A percentile compares a stretch with the other conserved stretches of the same genome.
Evolutionary conservation across 2,113 vertebrate species (phyloP).

Genomic region (Alces alces): DNA sequence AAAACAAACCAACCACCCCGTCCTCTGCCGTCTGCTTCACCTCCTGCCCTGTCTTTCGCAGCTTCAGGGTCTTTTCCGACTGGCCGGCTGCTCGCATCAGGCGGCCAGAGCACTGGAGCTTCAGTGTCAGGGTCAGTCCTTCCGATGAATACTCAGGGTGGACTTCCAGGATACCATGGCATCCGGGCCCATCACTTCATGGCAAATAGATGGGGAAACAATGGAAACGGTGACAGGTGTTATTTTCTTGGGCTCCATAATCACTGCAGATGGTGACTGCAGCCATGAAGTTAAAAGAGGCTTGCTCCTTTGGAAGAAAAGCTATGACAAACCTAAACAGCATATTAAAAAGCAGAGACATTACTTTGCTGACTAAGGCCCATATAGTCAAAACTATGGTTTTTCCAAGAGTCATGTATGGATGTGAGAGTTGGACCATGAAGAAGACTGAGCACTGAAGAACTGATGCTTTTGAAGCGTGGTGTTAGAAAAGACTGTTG

Average conservation of each 20-base stretch:
- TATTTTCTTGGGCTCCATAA: background rate
- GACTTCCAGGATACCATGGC: background rate
- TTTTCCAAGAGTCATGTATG: no score
- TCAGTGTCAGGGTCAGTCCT: background rate
- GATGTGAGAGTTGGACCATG: no score
- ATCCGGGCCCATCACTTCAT: background rate
- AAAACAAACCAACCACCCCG: background rate
- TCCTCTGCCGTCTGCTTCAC: background rate
- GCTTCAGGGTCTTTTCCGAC: background rate
- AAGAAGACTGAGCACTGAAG: no score
- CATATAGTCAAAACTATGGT: no score
- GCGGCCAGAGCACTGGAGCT: background rate
- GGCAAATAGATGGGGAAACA: background rate
- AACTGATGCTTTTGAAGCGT: no score
- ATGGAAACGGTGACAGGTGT: background rate
- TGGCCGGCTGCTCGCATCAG: fast-evolving
- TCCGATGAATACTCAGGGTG: background rate
- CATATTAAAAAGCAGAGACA: no score
- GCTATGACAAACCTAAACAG: no score
- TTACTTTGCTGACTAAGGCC: no score
- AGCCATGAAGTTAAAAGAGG: no score
- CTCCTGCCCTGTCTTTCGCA: background rate
- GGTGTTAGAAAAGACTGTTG: no score
- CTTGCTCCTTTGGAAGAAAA: no score
- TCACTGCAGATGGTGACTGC: background rate